Evolutionary conservation across 2,797 vertebrate species (phyloP).

Genomic region (Ataeniobius toweri): DNA sequence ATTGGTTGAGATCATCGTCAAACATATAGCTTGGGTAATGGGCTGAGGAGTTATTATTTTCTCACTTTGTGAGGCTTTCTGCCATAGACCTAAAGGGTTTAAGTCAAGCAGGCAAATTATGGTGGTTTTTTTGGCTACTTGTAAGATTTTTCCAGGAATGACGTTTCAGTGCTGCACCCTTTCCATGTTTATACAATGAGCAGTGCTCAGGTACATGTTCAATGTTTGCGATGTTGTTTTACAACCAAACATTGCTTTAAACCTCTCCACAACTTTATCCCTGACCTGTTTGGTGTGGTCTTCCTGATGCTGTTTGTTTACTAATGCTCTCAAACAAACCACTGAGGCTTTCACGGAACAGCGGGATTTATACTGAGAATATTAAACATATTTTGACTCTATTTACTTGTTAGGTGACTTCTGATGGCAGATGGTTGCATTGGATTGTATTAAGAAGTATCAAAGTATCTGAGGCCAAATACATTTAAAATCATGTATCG

Average conservation of each 20-base stretch:
- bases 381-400: no score
- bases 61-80: conserved; percentile 2
- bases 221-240: no score
- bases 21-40: conserved; percentile 16
- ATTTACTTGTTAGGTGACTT: neutral
- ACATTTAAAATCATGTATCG: neutral
- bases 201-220: no score
- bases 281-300: no score
- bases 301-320: no score
- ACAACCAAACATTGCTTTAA: no score
- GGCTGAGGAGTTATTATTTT: conserved; percentile 32
- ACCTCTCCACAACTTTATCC: no score
- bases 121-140: conserved; percentile 1
- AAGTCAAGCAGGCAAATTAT: conserved; percentile 19
- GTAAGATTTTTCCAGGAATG: neutral
- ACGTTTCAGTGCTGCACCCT: neutral
- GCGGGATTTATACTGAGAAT: no score
- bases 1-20: conserved; percentile 39
- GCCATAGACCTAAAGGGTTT: conserved; percentile 19
- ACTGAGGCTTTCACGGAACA: no score
- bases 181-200: no score
- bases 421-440: no score
- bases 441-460: neutral
- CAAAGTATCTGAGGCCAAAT: neutral
- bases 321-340: no score